These are phyloP conservation scores for Camponotus pennsylvanicus DNA, from an alignment of 1,140 invertebrate species.

Conservation along the genomic window DNA sequence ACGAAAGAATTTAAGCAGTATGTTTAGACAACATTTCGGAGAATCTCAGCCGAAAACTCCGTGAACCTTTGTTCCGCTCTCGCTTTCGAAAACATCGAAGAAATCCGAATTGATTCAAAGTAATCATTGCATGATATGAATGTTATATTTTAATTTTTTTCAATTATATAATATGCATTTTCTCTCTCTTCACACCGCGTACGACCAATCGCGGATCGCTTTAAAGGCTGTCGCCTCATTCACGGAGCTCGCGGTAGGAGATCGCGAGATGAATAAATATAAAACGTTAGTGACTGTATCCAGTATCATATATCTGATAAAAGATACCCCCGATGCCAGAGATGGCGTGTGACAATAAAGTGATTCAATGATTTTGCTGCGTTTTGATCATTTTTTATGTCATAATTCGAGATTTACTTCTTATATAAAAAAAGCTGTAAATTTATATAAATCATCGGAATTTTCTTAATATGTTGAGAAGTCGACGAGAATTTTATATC, in stretches of 20 bases:
- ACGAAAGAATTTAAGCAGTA: slow-evolving; percentile 78
- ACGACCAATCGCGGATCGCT: neutral
- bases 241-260: slow-evolving; percentile 79
- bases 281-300: slow-evolving; percentile 84
- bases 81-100: neutral
- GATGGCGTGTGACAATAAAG: slow-evolving; percentile 86
- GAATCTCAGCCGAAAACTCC: slow-evolving; percentile 74
- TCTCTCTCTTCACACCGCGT: neutral
- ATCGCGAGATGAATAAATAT: slow-evolving; percentile 80
- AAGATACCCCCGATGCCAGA: slow-evolving; percentile 85
- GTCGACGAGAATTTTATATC: too few relatives aligned
- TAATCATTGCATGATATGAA: slow-evolving; percentile 2
- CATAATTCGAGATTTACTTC: neutral
- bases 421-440: neutral
- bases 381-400: slow-evolving; percentile 74
- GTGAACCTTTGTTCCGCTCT: slow-evolving; percentile 54
- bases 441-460: neutral
- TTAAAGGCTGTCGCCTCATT: slow-evolving; percentile 27
- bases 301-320: slow-evolving; percentile 84
- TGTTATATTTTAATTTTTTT: slow-evolving; percentile 31
- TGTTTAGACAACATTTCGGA: slow-evolving; percentile 75
- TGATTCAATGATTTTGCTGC: slow-evolving; percentile 84
- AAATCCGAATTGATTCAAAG: neutral
- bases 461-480: neutral
- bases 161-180: slow-evolving; percentile 16